Percentiles rank a stretch among this genome's conserved stretches.
Evolutionary conservation across 2,888 invertebrate species (phyloP).

Genomic region (Brenthis daphne): DNA sequence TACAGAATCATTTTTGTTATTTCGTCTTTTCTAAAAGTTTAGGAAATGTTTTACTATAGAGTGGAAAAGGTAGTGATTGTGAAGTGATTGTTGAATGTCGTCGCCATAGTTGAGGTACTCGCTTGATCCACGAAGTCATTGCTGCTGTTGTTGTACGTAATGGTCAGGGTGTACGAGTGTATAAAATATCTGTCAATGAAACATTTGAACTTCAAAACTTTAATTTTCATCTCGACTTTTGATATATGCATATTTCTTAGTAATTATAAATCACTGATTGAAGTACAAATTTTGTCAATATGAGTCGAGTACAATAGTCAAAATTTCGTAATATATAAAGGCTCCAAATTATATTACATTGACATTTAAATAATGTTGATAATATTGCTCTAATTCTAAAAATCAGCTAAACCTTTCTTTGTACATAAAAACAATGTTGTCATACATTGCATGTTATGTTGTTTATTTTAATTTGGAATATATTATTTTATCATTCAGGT

Average conservation of each 20-base stretch:
- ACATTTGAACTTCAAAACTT: slow-evolving; percentile 45
- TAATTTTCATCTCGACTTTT: slow-evolving; percentile 24
- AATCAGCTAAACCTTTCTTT: background rate
- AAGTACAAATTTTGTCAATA: slow-evolving; percentile 10
- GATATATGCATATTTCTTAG: slow-evolving; percentile 7
- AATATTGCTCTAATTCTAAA: no score
- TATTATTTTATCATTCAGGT: slow-evolving; percentile 51
- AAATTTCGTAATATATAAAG: slow-evolving; percentile 11
- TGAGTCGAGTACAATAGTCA: background rate
- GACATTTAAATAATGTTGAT: background rate
- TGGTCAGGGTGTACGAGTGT: slow-evolving; percentile 57
- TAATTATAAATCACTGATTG: background rate
- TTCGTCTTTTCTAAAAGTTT: slow-evolving; percentile 7
- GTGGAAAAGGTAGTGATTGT: slow-evolving; percentile 46
- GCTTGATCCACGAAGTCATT: slow-evolving; percentile 68
- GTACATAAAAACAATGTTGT: background rate
- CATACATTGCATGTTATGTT: background rate
- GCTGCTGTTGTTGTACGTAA: slow-evolving; percentile 68
- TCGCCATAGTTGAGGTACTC: slow-evolving; percentile 74
- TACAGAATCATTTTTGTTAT: slow-evolving; percentile 40
- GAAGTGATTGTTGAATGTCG: slow-evolving; percentile 55
- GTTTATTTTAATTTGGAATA: background rate
- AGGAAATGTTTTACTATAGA: slow-evolving; percentile 26
- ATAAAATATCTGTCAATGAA: slow-evolving; percentile 66
- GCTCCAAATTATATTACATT: background rate